Evolutionary conservation across 2,888 invertebrate species (phyloP), one percentile per base, ranked within the genome.

Genomic region (Seira musarum): DNA sequence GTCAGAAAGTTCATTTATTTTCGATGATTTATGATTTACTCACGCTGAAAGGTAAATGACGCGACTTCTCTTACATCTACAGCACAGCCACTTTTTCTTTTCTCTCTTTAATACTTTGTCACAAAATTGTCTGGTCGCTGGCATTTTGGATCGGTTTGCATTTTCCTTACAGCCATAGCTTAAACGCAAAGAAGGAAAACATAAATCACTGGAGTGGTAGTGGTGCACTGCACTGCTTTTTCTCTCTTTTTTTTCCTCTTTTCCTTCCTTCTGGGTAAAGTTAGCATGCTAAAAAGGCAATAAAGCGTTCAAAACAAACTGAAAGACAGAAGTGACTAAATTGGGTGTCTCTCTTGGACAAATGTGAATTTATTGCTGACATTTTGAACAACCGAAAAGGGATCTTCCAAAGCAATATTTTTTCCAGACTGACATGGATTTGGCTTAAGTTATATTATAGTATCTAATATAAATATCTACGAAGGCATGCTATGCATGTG

Each of bases 341-440:
- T 73, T 77, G 83, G 81, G 80, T 83, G 81, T 82, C 85, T 82
- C 81, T 69, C 74, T 81, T 81, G 81, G 83, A 82, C 85, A 85
- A 85, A 85, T 83, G 83, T 81, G 82, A 83, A 85, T 85, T 85
- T 85, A 85, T 85, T 85, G 81, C 73, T 76, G 75, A 79, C 81
- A 81, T 73, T 72, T 77, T 77, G 76, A 72, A 72, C 72, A 72
- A 72, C 72, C 64, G 72, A 40, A 40, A 40, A 40, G 6, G 40
- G 40, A 40, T 13, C 40, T 8, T 40, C 40, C n/a, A n/a, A n/a
- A n/a, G n/a, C n/a, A n/a, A n/a, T n/a, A n/a, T n/a, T n/a, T n/a
- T n/a, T n/a, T n/a, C n/a, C n/a, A n/a, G n/a, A n/a, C n/a, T n/a
- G n/a, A n/a, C n/a, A n/a, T n/a, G n/a, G n/a, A n/a, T n/a, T n/a